These are phyloP conservation scores for Lepus americanus DNA, from an alignment of 2,113 vertebrate species.

Conservation along the genomic window DNA sequence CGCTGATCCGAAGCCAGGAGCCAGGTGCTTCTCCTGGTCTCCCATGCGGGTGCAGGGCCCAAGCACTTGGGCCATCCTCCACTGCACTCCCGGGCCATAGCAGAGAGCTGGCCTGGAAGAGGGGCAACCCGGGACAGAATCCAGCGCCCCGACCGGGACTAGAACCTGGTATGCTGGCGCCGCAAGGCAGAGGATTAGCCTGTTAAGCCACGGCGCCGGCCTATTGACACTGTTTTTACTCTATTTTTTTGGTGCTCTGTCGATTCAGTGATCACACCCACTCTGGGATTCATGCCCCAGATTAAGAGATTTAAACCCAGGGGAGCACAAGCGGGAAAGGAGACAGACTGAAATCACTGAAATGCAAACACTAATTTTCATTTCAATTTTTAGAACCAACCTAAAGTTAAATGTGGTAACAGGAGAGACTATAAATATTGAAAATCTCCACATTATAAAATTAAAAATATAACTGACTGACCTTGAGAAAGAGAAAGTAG, in stretches of 20 bases:
- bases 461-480: constrained; percentile 53
- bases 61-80: too few relatives aligned
- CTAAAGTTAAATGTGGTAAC: constrained; percentile 35
- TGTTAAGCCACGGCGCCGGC: too few relatives aligned
- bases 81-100: too few relatives aligned
- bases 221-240: background rate
- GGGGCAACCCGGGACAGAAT: too few relatives aligned
- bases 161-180: too few relatives aligned
- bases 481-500: background rate
- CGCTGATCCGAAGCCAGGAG: too few relatives aligned
- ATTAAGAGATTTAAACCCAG: constrained; percentile 62
- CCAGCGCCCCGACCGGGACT: too few relatives aligned
- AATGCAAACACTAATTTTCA: constrained; percentile 69
- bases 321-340: background rate
- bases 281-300: background rate
- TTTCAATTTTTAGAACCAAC: background rate
- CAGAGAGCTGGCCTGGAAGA: too few relatives aligned
- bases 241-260: background rate
- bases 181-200: too few relatives aligned
- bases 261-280: background rate
- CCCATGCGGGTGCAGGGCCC: too few relatives aligned
- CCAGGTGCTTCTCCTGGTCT: too few relatives aligned
- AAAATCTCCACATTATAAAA: constrained; percentile 58
- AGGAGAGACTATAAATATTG: constrained; percentile 70
- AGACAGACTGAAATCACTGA: constrained; percentile 48